phyloP scores from a whole-genome alignment of 2,888 invertebrate species.

The Cremastobaeus sp. region DNA sequence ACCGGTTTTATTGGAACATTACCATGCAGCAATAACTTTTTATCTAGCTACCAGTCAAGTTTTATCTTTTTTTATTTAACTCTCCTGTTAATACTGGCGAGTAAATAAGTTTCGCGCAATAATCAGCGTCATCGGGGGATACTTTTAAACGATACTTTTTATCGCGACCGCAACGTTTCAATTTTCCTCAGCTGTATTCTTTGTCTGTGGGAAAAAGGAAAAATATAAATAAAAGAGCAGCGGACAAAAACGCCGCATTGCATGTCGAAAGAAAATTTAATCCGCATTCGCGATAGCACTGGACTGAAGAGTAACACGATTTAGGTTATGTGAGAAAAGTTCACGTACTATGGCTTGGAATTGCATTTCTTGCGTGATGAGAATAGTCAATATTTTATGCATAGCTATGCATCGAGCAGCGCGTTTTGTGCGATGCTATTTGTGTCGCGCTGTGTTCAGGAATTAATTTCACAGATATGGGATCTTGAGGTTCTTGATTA shows the following conservation, averaged over 20 bases:
- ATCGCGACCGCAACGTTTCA: constrained; percentile 36
- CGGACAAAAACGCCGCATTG: constrained; percentile 30
- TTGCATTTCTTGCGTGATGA: constrained; percentile 56
- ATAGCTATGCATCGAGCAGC: constrained; percentile 19
- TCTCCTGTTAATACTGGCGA: constrained; percentile 9
- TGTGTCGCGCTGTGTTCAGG: constrained; percentile 11
- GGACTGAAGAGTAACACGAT: constrained; percentile 54
- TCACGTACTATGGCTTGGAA: constrained; percentile 38
- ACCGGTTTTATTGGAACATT: too few relatives aligned
- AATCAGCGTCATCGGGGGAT: constrained; percentile 30
- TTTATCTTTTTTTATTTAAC: constrained; percentile 6
- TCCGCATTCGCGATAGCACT: constrained; percentile 46
- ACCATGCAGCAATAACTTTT: too few relatives aligned
- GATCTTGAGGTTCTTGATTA: constrained; percentile 3
- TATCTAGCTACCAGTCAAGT: too few relatives aligned
- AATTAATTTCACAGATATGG: constrained; percentile 13
- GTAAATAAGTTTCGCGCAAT: constrained; percentile 32
- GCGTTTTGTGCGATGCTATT: constrained; percentile 17
- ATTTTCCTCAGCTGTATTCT: constrained; percentile 18
- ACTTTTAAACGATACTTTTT: constrained; percentile 38
- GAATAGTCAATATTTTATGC: constrained; percentile 53
- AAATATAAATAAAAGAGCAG: not conserved
- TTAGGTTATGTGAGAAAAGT: constrained; percentile 56
- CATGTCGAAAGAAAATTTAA: constrained; percentile 53
- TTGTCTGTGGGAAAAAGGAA: not conserved